phyloP scores from a whole-genome alignment of 2,113 vertebrate species.

The Cinclus cinclus region DNA sequence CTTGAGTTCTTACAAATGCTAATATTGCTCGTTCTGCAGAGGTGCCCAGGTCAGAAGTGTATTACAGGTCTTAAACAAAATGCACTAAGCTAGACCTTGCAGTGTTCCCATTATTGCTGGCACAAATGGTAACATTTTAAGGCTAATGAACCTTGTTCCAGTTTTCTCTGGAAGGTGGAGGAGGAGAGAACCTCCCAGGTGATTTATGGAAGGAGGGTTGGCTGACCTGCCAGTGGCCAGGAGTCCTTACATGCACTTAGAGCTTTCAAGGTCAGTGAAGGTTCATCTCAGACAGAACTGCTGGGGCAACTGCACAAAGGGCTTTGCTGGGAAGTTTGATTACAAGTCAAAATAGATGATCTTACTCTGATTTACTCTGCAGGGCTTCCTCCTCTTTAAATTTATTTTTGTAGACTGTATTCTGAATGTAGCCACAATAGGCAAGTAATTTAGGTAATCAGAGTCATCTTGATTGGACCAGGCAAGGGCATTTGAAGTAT shows the following conservation, averaged over 20 bases:
- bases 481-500: constrained; percentile 46
- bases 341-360: background rate
- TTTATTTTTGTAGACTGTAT: constrained; percentile 9
- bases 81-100: background rate
- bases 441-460: constrained; percentile 35
- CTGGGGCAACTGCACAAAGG: background rate
- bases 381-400: background rate
- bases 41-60: background rate
- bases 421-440: background rate
- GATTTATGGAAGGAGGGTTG: background rate
- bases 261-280: background rate
- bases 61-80: background rate
- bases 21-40: background rate
- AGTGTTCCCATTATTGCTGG: background rate
- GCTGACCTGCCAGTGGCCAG: background rate
- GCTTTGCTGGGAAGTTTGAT: background rate
- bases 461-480: constrained; percentile 46
- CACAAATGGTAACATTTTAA: background rate
- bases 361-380: background rate
- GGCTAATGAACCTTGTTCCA: background rate
- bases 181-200: background rate
- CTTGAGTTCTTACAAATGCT: background rate
- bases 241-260: accelerated
- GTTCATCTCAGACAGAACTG: background rate
- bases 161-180: background rate